A percentile compares a stretch with the other conserved stretches of the same genome.
phyloP scores from a whole-genome alignment of 2,113 vertebrate genomes.

The Grantiella picta region DNA sequence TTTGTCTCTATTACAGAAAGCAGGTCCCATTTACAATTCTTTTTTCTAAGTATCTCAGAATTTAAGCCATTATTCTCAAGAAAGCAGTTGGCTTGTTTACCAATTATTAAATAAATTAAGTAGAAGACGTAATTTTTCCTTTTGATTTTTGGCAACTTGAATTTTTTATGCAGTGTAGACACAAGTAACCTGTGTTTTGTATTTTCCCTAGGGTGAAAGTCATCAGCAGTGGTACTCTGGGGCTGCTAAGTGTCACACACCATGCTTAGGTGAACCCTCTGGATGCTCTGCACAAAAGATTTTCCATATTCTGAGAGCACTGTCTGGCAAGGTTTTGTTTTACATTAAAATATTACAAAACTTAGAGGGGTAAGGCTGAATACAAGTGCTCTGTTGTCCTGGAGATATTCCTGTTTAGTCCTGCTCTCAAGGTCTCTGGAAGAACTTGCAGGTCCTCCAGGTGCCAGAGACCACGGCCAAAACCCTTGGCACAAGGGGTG shows the following conservation, averaged over 20 bases:
- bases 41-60: neutral
- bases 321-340: neutral
- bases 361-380: neutral
- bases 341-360: neutral
- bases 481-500: neutral
- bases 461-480: neutral
- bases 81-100: neutral
- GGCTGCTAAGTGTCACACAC: neutral
- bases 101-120: neutral
- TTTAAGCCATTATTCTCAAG: neutral
- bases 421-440: neutral
- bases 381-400: neutral
- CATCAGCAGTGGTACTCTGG: neutral
- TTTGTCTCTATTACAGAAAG: neutral
- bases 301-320: neutral
- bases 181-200: neutral
- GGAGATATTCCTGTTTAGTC: neutral
- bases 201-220: neutral
- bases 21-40: neutral
- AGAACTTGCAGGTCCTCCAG: neutral
- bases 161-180: neutral
- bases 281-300: neutral
- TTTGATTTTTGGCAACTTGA: neutral
- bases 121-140: neutral
- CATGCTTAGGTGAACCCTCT: neutral